phyloP scores from a whole-genome alignment of 2,797 vertebrate genomes.

The Myotis myotis region DNA sequence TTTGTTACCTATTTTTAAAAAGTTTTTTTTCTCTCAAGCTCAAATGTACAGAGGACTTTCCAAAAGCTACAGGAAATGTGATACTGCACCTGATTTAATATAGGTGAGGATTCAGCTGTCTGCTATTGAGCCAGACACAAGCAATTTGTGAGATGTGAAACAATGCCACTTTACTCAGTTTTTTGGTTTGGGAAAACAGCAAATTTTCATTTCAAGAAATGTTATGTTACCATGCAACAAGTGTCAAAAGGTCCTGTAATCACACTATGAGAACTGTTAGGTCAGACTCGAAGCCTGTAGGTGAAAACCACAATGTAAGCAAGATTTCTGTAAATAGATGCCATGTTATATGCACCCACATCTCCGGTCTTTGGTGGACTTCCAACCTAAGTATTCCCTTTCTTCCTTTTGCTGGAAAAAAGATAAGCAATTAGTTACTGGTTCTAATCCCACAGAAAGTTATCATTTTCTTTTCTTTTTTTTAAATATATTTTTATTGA shows the following conservation, averaged over 20 bases:
- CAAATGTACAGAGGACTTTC: neutral
- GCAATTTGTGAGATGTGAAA: neutral
- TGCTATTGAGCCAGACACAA: neutral
- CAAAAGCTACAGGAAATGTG: neutral
- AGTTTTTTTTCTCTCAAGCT: neutral
- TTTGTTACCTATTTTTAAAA: neutral
- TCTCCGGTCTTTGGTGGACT: neutral
- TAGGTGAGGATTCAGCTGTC: neutral
- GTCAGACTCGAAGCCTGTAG: neutral
- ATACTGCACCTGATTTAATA: neutral
- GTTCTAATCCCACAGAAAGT: neutral
- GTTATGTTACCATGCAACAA: neutral
- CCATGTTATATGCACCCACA: neutral
- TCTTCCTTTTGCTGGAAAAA: constrained; percentile 10
- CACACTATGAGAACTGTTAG: neutral
- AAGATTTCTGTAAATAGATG: neutral
- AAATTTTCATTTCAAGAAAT: constrained; percentile 34
- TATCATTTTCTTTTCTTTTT: too few species aligned
- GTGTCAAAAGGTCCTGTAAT: neutral
- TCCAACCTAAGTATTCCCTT: neutral
- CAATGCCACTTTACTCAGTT: neutral
- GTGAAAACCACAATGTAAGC: neutral
- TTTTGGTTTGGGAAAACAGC: constrained; percentile 9
- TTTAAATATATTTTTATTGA: too few species aligned
- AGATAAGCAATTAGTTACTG: neutral